These are phyloP conservation scores for Tipula unca DNA, from an alignment of 2,888 invertebrate genomes.

Conservation along the genomic window DNA sequence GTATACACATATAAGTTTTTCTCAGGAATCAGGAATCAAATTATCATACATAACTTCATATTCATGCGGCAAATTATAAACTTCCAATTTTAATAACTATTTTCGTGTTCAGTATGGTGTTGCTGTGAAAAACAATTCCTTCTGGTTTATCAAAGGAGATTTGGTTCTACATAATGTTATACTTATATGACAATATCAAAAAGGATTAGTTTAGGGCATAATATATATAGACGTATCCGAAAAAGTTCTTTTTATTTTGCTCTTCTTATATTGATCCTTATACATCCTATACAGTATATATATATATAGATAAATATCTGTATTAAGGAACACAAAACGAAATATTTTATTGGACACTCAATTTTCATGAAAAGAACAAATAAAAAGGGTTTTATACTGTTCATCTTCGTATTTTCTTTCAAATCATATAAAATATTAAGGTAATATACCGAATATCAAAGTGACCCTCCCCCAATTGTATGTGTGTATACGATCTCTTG, in stretches of 20 bases:
- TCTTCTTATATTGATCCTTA: not conserved
- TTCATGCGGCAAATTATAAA: not conserved
- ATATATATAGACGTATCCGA: not conserved
- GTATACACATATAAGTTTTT: not conserved
- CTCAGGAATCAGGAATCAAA: not conserved
- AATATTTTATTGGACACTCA: conserved; percentile 14
- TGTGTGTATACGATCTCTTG: not conserved
- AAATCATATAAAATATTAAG: not conserved
- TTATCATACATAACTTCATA: not conserved
- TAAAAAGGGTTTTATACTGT: not conserved
- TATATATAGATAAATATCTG: not conserved
- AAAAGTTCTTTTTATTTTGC: not conserved
- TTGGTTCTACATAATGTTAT: not conserved
- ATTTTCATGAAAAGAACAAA: not conserved
- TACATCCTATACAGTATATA: not conserved
- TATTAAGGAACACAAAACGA: not conserved
- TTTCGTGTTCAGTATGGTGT: not conserved
- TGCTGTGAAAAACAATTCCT: not conserved
- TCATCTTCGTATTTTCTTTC: not conserved
- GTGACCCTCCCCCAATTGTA: not conserved
- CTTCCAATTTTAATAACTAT: not conserved
- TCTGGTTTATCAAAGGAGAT: not conserved
- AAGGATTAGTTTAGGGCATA: not conserved
- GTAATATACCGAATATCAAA: not conserved
- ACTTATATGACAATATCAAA: not conserved